Evolutionary conservation across 2,113 vertebrate genomes (phyloP), one percentile per base, ranked within the genome.

Genomic region (Perccottus glenii): DNA sequence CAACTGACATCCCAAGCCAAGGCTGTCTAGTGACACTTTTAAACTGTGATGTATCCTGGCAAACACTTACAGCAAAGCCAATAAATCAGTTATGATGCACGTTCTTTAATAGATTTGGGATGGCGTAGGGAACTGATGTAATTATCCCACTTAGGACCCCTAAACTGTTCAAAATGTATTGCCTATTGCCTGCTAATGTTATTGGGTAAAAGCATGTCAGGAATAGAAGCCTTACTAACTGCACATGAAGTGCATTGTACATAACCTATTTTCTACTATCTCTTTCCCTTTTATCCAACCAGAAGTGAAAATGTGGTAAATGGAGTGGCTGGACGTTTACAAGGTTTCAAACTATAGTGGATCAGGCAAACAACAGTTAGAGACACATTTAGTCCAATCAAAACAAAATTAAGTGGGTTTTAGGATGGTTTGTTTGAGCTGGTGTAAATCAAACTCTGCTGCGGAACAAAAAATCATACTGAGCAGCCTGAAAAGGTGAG

Each of bases 1-100:
- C 42, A 35, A 49, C 55, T 64, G 63, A 78, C 72, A 76, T 66
- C 64, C 67, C 66, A 70, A 79, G 57, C 49, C 40, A 80, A 51
- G 48, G 55, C 65, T 78, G 68, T 61, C 79, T 7, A 33, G 74
- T 77, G 76, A 80, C 65, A 64, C 66, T 51, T 81, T 73, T 64
- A 72, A 61, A 61, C 55, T 15, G 64, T 71, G 62, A 74, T 78
- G 74, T 53, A 73, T 83, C 46, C 44, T 75, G 67, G 70, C 75
- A 75, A 71, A 77, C 77, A 40, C 48, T 63, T 62, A 45, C 58
- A 19, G 60, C 45, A 51, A 9, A 65, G 62, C 53, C 63, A 57
- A 16, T 81, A 70, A 74, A 67, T 80, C 73, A 82, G 48, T 67
- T 65, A 75, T 67, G 73, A 45, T 76, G 60, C 52, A 40, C 47